Percentiles rank a stretch among this genome's conserved stretches.
Evolutionary conservation across 2,113 vertebrate genomes (phyloP).

Genomic region (Stigmatopora argus): DNA sequence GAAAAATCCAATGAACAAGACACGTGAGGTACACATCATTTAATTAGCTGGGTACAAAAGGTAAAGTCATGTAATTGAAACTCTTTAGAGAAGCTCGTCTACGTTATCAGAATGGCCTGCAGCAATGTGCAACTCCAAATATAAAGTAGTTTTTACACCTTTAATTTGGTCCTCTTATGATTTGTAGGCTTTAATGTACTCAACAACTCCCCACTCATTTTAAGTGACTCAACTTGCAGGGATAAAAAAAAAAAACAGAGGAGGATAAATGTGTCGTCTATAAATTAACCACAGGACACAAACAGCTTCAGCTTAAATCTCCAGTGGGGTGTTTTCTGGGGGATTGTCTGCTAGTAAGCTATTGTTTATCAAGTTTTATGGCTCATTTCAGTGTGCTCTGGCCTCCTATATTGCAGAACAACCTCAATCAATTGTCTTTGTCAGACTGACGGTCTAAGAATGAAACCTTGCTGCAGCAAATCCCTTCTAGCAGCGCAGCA

Average conservation of each 20-base stretch:
- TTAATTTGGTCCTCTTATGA: not conserved
- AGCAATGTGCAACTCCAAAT: constrained; percentile 7
- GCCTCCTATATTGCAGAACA: constrained; percentile 24
- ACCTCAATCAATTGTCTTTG: constrained; percentile 39
- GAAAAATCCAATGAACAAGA: not conserved
- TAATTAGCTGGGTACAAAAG: not conserved
- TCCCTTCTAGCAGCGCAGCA: constrained; percentile 19
- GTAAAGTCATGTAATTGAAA: not conserved
- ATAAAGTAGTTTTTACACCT: not conserved
- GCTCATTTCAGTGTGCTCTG: constrained; percentile 24
- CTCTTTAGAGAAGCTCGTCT: constrained; percentile 5
- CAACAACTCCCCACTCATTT: not conserved
- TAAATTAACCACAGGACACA: constrained; percentile 22
- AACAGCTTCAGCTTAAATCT: constrained; percentile 17
- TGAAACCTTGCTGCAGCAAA: constrained; percentile 33
- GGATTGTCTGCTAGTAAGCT: constrained; percentile 22
- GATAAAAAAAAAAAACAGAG: constrained; percentile 1
- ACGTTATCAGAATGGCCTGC: constrained; percentile 6
- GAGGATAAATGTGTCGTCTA: constrained; percentile 22
- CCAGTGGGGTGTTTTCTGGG: constrained; percentile 16
- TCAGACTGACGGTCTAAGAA: constrained; percentile 27
- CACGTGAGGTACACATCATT: not conserved
- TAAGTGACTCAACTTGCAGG: constrained; percentile 20
- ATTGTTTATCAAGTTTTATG: constrained; percentile 41
- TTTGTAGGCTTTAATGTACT: constrained; percentile 1